Percentiles rank a stretch among this genome's conserved stretches.
Conservation (phyloP, 2,888 invertebrate species). For the Desoria tigrina region DNA sequence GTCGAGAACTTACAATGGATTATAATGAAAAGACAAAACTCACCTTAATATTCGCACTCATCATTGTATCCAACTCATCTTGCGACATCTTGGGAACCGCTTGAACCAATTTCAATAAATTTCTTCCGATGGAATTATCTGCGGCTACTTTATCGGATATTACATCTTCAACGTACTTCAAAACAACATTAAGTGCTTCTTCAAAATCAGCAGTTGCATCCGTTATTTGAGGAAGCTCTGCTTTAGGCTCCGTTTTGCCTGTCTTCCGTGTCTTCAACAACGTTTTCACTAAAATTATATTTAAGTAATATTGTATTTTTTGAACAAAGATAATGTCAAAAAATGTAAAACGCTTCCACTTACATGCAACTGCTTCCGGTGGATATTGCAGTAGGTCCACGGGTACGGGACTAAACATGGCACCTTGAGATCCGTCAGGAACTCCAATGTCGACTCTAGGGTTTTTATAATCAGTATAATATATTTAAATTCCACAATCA, state of each 20-base stretch:
- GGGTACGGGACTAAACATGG: slow-evolving; percentile 94
- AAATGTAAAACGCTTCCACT: too few species aligned
- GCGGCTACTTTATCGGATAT: slow-evolving; percentile 71
- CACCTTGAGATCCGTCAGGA: slow-evolving; percentile 87
- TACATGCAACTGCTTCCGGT: slow-evolving; percentile 75
- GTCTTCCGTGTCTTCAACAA: slow-evolving; percentile 77
- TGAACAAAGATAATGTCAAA: too few species aligned
- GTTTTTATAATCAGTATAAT: too few species aligned
- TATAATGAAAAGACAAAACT: too few species aligned
- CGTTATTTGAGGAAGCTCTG: slow-evolving; percentile 74
- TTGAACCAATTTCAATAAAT: slow-evolving; percentile 84
- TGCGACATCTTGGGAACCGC: slow-evolving; percentile 86
- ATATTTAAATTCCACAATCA: neutral
- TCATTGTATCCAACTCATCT: slow-evolving; percentile 90
- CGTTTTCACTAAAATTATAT: slow-evolving; percentile 66
- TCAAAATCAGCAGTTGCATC: slow-evolving; percentile 80
- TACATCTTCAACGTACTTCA: slow-evolving; percentile 89
- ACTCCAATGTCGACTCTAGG: slow-evolving; percentile 88
- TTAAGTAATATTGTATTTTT: slow-evolving; percentile 19
- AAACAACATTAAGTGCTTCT: slow-evolving; percentile 70
- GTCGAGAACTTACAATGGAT: too few species aligned
- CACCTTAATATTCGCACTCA: slow-evolving; percentile 90
- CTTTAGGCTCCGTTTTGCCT: slow-evolving; percentile 68
- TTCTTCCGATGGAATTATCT: slow-evolving; percentile 86
- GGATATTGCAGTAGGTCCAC: slow-evolving; percentile 87